Base-by-base conservation (phyloP, 1,140 invertebrate species). In the Drosophila orosa region DNA sequence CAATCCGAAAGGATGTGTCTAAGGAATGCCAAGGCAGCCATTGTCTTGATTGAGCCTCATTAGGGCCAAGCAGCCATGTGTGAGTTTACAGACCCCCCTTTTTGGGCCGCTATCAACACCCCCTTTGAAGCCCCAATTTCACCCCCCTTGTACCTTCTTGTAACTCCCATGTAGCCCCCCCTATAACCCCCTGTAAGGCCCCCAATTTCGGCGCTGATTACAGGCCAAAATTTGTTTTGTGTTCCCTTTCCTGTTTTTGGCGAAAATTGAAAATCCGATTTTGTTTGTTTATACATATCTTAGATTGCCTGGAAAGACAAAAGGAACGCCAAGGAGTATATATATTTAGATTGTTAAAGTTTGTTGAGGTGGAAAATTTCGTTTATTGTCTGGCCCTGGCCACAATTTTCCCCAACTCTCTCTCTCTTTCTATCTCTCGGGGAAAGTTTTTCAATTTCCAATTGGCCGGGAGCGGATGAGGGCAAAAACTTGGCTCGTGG, bases 301-400 rank as follows among this genome's bases (percentile, higher is more conserved):
- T 68, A 45, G 58, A 73, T 76, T 65, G 82, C 47, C 59, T 25
- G 24, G n/a, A 19, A 13, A 10, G 45, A 57, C 22, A 29, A 24
- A 33, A 12, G 22, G 24, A 12, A 4, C 37, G 15, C 2, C 12
- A 12, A 17, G 15, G 10, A 17, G 2, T 52, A 10, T 35, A 52
- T 35, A 24, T 10, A 54, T 54, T 35, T 54, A 91, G 89, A 91
- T 91, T 91, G 89, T 90, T 90, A 91, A 91, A 91, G 89, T 91
- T 91, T 82, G 31, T 44, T 90, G 89, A 91, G 89, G 89, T 91
- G 89, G 89, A 91, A 91, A 91, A 91, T 91, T 89, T 60, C 72
- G 76, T 85, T 82, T 91, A 87, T 84, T 90, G 81, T 90, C 74
- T 77, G 66, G n/a, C 58, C 10, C 22, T 22, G 27, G 40, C 27